Evolutionary conservation across 2,888 invertebrate genomes (phyloP), one percentile per base, ranked within the genome.

Genomic region (Rhorus exstirpatorius): DNA sequence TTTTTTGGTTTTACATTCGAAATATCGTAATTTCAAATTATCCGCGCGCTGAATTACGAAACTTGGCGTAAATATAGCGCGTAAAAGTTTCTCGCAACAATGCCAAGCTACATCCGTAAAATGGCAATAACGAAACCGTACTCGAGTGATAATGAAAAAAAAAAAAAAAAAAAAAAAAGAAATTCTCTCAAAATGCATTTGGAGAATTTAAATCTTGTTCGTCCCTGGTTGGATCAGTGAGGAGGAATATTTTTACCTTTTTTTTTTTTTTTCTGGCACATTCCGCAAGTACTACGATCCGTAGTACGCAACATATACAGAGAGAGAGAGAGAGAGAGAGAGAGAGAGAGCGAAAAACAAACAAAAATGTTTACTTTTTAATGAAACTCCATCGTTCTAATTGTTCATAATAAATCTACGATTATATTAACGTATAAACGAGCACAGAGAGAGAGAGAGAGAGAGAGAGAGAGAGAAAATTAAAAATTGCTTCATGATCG

Each of bases 221-320:
- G 3, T n/a, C 61, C 4, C 24, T 35, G 51, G 51, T 35, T 49
- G 31, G 2, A 35, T 51, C 8, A 44, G 21, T 6, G 51, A 49
- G n/a, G 67, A 79, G 63, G 53, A 81, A 77, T 35, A 21, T n/a
- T n/a, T n/a, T n/a, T n/a, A n/a, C n/a, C n/a, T n/a, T n/a, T n/a
- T 65, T 31, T 35, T 21, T 65, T 51, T 78, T 51, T 67, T 26
- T 76, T 79, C 83, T 55, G 70, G 67, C 75, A 81, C 85, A 85
- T 86, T 86, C 82, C 85, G 71, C 68, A 71, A 84, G 51, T 77
- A 76, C 81, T 78, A 79, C 68, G 58, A 61, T 26, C 14, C 65
- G 79, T 79, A 79, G 67, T 63, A 31, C 70, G 58, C 72, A 67
- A 65, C 14, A 63, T 31, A 51, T 51, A 61, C 24, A 19, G 51